Conservation (phyloP, 2,797 vertebrate species). For the Tachyglossus aculeatus region DNA sequence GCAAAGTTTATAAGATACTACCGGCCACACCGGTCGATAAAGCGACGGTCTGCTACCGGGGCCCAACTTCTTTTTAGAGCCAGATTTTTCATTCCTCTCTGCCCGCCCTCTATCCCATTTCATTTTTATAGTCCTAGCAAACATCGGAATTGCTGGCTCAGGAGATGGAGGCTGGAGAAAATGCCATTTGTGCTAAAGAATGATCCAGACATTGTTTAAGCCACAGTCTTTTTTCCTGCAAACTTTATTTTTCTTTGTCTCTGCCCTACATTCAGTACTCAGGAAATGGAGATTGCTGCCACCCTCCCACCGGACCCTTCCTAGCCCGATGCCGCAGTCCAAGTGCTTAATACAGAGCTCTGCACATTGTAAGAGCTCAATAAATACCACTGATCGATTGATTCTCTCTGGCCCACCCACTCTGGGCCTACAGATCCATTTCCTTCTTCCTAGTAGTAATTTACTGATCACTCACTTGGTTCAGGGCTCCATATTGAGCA, state of each 20-base stretch:
- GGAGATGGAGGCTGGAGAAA: neutral
- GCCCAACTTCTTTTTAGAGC: neutral
- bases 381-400: no score
- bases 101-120: neutral
- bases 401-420: no score
- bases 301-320: neutral
- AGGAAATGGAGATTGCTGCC: neutral
- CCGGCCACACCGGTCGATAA: no score
- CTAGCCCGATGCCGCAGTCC: no score
- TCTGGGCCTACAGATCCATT: no score
- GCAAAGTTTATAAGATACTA: no score
- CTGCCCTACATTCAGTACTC: neutral
- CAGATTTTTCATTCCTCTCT: neutral
- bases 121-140: slow-evolving; percentile 15
- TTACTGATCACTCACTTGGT: no score
- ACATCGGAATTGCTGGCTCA: slow-evolving; percentile 21
- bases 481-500: no score
- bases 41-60: no score
- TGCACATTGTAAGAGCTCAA: no score
- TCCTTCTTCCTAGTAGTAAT: no score
- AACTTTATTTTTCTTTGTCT: neutral
- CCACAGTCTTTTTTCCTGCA: neutral
- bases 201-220: neutral
- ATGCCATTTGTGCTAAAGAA: neutral
- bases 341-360: no score